Conservation (phyloP, 2,797 vertebrate genomes). For the Poeciliopsis presidionis region DNA sequence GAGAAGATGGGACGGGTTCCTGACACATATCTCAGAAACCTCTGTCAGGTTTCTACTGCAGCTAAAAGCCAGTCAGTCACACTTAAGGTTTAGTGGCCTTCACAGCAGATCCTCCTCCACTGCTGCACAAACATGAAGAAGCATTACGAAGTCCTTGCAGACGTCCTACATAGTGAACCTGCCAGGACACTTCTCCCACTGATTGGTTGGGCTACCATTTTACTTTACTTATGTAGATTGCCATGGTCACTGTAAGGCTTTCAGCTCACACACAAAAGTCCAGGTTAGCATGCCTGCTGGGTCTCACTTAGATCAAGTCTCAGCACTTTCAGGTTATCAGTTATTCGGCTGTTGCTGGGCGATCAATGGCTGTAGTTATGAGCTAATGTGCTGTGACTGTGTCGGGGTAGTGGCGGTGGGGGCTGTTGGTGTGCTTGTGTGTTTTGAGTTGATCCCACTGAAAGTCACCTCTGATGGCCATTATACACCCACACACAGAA, state of each 20-base stretch:
- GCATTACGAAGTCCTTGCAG: not conserved
- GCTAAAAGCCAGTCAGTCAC: not conserved
- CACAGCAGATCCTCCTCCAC: not conserved
- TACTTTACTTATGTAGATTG: not conserved
- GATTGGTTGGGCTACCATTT: not conserved
- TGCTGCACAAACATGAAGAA: not conserved
- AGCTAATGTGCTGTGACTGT: constrained; percentile 63
- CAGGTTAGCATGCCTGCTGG: constrained; percentile 65
- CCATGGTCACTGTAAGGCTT: not conserved
- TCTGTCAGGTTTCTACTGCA: not conserved
- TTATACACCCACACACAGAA: constrained; percentile 74
- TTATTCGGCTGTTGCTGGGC: constrained; percentile 35
- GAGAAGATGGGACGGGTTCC: not conserved
- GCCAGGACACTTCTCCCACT: not conserved
- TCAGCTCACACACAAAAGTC: constrained; percentile 24
- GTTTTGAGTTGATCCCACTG: constrained; percentile 73
- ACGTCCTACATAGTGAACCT: not conserved
- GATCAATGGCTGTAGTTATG: constrained; percentile 50
- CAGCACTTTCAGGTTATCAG: constrained; percentile 61
- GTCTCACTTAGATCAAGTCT: constrained; percentile 50
- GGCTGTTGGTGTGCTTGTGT: constrained; percentile 70
- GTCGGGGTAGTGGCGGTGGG: constrained; percentile 9
- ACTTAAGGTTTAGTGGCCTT: not conserved
- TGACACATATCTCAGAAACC: not conserved
- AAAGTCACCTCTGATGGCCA: constrained; percentile 80